phyloP scores from a whole-genome alignment of 2,888 invertebrate genomes.

The Rhopalosiphum nymphaeae region DNA sequence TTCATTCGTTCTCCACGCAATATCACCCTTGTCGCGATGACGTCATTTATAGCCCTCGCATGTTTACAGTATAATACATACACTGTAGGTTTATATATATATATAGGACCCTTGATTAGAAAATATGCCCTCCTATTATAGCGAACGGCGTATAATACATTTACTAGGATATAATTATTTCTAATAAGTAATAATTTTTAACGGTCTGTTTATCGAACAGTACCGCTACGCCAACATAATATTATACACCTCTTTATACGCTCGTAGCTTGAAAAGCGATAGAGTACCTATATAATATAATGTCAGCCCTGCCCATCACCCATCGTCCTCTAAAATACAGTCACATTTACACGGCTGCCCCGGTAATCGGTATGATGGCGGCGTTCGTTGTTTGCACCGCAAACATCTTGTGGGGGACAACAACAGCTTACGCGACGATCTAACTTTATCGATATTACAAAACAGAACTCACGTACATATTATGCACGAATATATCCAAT shows the following conservation, averaged over 20 bases:
- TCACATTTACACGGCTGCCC: neutral
- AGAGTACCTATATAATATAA: neutral
- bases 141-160: neutral
- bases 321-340: neutral
- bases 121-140: neutral
- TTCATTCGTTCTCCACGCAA: conserved; percentile 4
- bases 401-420: neutral
- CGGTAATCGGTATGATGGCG: conserved; percentile 3
- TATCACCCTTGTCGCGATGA: conserved; percentile 33
- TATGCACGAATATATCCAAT: neutral
- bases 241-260: neutral
- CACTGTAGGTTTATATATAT: neutral
- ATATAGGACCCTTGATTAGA: conserved; percentile 16
- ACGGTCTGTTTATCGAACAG: conserved; percentile 34
- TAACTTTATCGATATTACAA: neutral
- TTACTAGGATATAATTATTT: conserved; percentile 25
- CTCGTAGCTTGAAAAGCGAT: neutral
- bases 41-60: conserved; percentile 57
- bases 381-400: neutral
- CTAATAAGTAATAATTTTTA: conserved; percentile 48
- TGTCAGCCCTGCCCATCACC: neutral
- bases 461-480: neutral
- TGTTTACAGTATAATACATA: neutral
- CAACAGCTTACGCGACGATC: neutral
- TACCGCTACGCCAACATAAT: neutral